Conservation (phyloP, 2,888 invertebrate genomes). For the Drosophila mimetica region DNA sequence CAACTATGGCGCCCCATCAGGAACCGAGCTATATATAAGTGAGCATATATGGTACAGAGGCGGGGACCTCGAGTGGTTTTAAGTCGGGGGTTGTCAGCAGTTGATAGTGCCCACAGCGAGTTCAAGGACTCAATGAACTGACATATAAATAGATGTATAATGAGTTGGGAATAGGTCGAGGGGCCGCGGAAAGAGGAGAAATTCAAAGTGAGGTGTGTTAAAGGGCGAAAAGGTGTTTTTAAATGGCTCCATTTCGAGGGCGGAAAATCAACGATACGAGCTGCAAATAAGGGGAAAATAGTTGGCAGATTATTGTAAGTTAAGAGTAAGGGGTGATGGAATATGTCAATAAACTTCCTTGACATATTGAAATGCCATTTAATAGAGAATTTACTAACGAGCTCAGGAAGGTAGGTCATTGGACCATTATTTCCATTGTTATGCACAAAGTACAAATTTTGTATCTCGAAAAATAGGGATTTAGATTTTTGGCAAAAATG, state of each 20-base stretch:
- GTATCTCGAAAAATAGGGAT: too few relatives aligned
- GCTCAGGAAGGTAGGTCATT: too few relatives aligned
- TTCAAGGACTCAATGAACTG: constrained; percentile 65
- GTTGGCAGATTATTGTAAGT: not conserved
- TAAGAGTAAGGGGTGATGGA: not conserved
- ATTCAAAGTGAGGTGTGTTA: constrained; percentile 5
- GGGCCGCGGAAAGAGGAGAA: not conserved
- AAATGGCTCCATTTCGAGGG: constrained; percentile 27
- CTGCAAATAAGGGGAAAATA: not conserved
- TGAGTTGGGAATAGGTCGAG: constrained; percentile 19
- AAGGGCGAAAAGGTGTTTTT: constrained; percentile 24
- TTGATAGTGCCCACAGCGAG: constrained; percentile 35
- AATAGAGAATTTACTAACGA: too few relatives aligned
- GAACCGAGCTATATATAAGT: constrained; percentile 8
- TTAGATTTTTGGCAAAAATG: too few relatives aligned
- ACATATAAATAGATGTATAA: constrained; percentile 52
- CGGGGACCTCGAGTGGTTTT: constrained; percentile 14
- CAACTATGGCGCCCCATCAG: constrained; percentile 26
- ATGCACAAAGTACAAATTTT: too few relatives aligned
- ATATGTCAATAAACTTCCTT: not conserved
- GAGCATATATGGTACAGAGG: not conserved
- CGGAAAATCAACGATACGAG: not conserved
- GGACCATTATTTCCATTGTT: too few relatives aligned
- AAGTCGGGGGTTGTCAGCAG: constrained; percentile 38
- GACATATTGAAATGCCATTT: too few relatives aligned